phyloP scores from a whole-genome alignment of 1,140 invertebrate genomes.

The Bombyx mandarina region DNA sequence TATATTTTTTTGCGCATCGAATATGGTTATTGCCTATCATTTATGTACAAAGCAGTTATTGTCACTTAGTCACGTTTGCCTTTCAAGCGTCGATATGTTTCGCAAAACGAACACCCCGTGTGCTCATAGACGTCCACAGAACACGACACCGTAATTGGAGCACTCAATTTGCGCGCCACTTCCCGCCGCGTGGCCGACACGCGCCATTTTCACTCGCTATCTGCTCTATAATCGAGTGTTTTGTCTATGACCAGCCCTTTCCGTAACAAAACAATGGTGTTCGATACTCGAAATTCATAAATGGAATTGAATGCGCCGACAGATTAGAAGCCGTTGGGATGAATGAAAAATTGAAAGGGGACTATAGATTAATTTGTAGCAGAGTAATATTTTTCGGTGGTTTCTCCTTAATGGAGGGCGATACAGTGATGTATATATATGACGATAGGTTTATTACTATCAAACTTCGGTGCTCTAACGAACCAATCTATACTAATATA shows the following conservation, averaged over 20 bases:
- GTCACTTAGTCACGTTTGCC: no score
- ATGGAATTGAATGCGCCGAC: conserved; percentile 2
- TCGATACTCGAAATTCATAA: conserved; percentile 2
- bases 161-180: conserved; percentile 64
- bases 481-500: no score
- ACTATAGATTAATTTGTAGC: no score
- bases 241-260: conserved; percentile 40
- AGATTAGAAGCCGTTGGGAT: no score
- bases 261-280: conserved; percentile 5
- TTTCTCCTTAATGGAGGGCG: conserved; percentile 13
- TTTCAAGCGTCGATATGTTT: no score
- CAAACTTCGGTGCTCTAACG: no score
- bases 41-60: no score
- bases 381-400: no score
- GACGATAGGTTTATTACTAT: no score
- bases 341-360: no score
- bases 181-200: conserved; percentile 25
- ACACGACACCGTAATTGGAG: conserved; percentile 62
- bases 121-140: conserved; percentile 14
- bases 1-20: no score
- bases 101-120: conserved; percentile 15
- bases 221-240: conserved; percentile 38
- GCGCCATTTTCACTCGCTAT: conserved; percentile 36
- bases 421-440: conserved; percentile 14
- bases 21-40: no score